These are phyloP conservation scores for Eira barbara DNA, from an alignment of 2,113 vertebrate species.

Conservation along the genomic window DNA sequence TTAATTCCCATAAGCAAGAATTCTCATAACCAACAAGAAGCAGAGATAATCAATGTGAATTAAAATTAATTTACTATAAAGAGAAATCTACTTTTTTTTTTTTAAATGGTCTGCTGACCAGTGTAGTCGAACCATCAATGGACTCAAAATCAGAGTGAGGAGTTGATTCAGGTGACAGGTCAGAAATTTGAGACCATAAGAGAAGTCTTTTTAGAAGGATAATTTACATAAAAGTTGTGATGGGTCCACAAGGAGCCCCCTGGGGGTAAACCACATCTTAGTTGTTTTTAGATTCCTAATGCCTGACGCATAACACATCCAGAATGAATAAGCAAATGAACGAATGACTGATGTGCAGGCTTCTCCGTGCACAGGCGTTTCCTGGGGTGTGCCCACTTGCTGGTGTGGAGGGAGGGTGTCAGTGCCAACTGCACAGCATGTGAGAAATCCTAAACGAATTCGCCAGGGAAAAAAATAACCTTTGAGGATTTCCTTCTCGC, in stretches of 20 bases:
- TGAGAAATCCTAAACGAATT: neutral
- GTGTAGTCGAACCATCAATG: neutral
- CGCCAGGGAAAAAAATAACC: neutral
- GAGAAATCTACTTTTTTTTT: neutral
- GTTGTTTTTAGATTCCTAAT: constrained; percentile 1
- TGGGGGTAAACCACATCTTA: neutral
- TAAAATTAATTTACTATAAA: constrained; percentile 37
- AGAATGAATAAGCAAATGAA: neutral
- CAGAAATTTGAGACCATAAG: constrained; percentile 20
- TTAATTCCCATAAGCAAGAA: neutral
- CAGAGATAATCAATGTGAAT: neutral
- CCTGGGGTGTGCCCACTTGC: neutral
- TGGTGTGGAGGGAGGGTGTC: too few relatives aligned
- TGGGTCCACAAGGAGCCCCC: neutral
- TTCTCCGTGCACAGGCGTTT: neutral
- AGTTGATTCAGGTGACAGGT: neutral
- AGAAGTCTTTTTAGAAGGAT: constrained; percentile 14
- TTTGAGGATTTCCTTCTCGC: neutral
- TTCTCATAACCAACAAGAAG: neutral
- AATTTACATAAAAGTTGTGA: neutral
- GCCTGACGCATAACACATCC: neutral
- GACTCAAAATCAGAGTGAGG: neutral
- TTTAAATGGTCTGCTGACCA: neutral
- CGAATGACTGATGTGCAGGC: neutral
- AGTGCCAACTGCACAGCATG: too few relatives aligned